phyloP scores from a whole-genome alignment of 2,113 vertebrate genomes.

The Ammodramus savannarum region DNA sequence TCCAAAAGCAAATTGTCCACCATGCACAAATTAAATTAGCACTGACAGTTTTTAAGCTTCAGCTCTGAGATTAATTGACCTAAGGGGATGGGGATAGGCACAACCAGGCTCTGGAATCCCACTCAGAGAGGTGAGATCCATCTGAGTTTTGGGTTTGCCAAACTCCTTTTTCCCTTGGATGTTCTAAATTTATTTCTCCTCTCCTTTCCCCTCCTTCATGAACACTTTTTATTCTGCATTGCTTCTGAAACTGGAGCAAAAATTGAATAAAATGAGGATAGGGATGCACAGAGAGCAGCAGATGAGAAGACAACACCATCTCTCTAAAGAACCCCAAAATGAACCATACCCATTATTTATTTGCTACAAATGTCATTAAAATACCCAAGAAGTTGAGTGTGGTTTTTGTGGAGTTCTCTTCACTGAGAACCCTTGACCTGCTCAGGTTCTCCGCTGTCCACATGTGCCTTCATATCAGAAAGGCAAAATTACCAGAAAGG shows the following conservation, averaged over 20 bases:
- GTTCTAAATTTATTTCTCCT: background rate
- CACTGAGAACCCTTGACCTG: fast-evolving
- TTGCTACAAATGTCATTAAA: background rate
- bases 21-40: background rate
- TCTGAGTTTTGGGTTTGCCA: background rate
- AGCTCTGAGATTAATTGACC: background rate
- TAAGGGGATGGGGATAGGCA: background rate
- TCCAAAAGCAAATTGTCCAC: background rate
- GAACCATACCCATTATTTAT: background rate
- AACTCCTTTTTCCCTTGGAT: background rate
- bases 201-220: background rate
- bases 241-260: background rate
- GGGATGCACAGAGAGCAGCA: background rate
- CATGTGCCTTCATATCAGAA: background rate
- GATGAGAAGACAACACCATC: background rate
- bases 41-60: background rate
- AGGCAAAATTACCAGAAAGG: background rate
- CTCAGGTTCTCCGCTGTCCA: background rate
- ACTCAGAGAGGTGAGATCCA: background rate
- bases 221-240: background rate
- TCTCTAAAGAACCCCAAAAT: background rate
- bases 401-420: background rate
- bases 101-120: background rate
- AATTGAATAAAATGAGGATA: background rate
- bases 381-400: background rate